These are phyloP conservation scores for Galemys pyrenaicus DNA, from an alignment of 2,113 vertebrate genomes.

Conservation along the genomic window DNA sequence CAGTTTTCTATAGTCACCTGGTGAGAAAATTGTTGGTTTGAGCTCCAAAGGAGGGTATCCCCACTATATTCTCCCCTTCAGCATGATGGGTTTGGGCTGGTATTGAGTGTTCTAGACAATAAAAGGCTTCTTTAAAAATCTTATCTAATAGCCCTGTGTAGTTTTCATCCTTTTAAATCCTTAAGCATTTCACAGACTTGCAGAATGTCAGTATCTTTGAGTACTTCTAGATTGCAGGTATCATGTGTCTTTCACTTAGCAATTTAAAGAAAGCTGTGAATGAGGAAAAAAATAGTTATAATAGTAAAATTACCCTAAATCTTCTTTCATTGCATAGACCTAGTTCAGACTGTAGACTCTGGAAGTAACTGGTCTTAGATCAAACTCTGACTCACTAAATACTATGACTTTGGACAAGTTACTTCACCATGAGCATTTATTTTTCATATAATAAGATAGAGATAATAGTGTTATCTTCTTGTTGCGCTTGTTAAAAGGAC, in stretches of 20 bases:
- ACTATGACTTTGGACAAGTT: neutral
- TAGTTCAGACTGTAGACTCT: neutral
- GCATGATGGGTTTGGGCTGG: neutral
- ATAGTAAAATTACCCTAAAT: neutral
- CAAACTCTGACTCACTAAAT: slow-evolving; percentile 17
- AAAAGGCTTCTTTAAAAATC: neutral
- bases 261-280: neutral
- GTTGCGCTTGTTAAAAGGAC: neutral
- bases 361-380: neutral
- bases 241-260: neutral
- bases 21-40: neutral
- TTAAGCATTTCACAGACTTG: neutral
- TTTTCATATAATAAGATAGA: neutral
- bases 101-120: neutral
- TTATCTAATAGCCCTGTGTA: neutral
- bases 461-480: neutral
- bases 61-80: neutral
- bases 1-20: neutral
- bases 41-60: neutral
- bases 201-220: neutral
- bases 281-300: neutral
- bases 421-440: slow-evolving; percentile 21
- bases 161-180: neutral
- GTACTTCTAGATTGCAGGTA: neutral
- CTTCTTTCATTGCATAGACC: neutral